phyloP scores from a whole-genome alignment of 64 coral and sea anemone species.

The Actinia tenebrosa region DNA sequence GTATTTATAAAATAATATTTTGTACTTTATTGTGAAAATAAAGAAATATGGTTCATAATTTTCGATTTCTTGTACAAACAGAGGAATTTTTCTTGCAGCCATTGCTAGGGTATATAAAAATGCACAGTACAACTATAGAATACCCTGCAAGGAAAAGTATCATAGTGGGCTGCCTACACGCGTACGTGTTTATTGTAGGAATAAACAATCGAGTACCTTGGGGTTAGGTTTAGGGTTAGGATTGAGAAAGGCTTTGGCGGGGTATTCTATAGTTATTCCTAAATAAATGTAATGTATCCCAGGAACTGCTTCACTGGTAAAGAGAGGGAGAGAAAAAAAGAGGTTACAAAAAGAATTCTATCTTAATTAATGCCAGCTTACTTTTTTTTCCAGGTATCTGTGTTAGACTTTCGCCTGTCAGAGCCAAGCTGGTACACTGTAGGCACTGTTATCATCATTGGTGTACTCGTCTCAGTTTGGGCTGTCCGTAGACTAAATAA shows the following conservation, averaged over 20 bases:
- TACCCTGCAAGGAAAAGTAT: too few relatives aligned
- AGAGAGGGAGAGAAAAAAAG: neutral
- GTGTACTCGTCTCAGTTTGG: constrained; percentile 47
- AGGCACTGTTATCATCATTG: constrained; percentile 65
- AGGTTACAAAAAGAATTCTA: neutral
- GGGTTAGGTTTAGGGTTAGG: too few relatives aligned
- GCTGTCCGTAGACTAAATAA: constrained; percentile 51
- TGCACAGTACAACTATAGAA: too few relatives aligned
- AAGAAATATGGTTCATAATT: neutral
- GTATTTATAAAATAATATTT: neutral
- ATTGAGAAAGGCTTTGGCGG: too few relatives aligned
- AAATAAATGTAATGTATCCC: too few relatives aligned
- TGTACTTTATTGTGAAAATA: neutral
- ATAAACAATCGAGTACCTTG: too few relatives aligned
- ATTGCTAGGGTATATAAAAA: too few relatives aligned
- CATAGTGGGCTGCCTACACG: too few relatives aligned
- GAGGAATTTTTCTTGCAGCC: too few relatives aligned
- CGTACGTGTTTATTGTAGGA: too few relatives aligned
- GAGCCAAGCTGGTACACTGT: constrained; percentile 96
- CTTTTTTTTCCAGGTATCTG: constrained; percentile 35
- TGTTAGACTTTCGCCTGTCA: constrained; percentile 81
- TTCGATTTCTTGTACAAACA: too few relatives aligned
- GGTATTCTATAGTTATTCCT: too few relatives aligned
- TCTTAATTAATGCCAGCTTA: neutral
- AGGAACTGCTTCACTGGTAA: neutral